A percentile compares a stretch with the other conserved stretches of the same genome.
phyloP scores from a whole-genome alignment of 2,797 vertebrate genomes.

The Leuciscus waleckii region DNA sequence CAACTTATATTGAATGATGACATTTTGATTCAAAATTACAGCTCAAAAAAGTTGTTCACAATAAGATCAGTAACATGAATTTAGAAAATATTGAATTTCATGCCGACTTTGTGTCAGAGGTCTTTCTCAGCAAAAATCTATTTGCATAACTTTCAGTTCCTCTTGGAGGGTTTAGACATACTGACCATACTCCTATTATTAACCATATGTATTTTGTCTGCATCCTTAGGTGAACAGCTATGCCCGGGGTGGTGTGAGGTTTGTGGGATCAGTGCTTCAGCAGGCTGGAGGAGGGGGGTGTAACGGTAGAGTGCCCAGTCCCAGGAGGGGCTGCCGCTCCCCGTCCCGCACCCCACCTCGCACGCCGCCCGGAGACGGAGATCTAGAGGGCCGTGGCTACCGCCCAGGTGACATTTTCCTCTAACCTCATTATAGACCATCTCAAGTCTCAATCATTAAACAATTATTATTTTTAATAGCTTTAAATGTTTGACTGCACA shows the following conservation, averaged over 20 bases:
- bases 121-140: background rate
- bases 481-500: background rate
- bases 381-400: constrained; percentile 77
- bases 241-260: constrained; percentile 87
- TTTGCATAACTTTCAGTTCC: background rate
- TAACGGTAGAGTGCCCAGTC: constrained; percentile 75
- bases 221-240: constrained; percentile 86
- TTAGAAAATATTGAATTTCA: background rate
- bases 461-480: background rate
- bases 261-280: constrained; percentile 90
- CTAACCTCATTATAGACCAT: background rate
- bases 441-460: background rate
- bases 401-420: constrained; percentile 75
- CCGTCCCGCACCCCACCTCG: constrained; percentile 72
- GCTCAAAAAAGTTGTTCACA: background rate
- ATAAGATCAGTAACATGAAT: background rate
- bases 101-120: background rate
- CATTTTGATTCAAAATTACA: background rate
- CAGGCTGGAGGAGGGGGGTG: constrained; percentile 71
- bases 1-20: background rate
- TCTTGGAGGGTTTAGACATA: background rate
- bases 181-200: background rate
- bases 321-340: constrained; percentile 76
- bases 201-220: constrained; percentile 9
- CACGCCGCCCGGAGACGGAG: constrained; percentile 82